These are phyloP conservation scores for Coccyzus lansbergi DNA, from an alignment of 2,797 vertebrate genomes.

Conservation along the genomic window DNA sequence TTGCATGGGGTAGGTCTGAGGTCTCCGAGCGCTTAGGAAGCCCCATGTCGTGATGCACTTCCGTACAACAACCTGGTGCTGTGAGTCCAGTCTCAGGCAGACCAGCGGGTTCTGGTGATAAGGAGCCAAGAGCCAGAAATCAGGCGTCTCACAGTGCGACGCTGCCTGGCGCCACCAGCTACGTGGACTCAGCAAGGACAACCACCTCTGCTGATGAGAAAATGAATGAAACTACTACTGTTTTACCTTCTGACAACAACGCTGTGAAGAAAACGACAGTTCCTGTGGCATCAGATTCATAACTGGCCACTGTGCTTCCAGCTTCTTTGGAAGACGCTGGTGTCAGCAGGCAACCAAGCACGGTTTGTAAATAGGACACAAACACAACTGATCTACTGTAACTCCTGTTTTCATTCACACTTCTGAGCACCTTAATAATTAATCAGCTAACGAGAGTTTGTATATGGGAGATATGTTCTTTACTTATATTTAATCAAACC, in stretches of 20 bases:
- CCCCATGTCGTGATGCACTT: accelerated
- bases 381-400: neutral
- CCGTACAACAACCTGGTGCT: neutral
- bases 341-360: neutral
- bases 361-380: slow-evolving; percentile 14
- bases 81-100: neutral
- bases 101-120: neutral
- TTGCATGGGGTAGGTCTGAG: neutral
- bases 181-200: neutral
- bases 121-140: neutral
- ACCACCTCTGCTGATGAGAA: neutral
- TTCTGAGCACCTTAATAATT: slow-evolving; percentile 69
- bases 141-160: accelerated
- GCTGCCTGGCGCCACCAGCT: neutral
- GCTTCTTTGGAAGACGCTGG: neutral
- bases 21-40: neutral
- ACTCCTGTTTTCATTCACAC: slow-evolving; percentile 36
- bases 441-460: slow-evolving; percentile 50
- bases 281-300: accelerated
- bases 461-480: slow-evolving; percentile 32
- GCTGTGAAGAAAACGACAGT: neutral
- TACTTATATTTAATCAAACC: slow-evolving; percentile 53
- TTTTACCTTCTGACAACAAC: neutral
- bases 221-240: neutral
- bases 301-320: neutral